phyloP scores from a whole-genome alignment of 2,888 invertebrate genomes.

The Loripinus fragilis region DNA sequence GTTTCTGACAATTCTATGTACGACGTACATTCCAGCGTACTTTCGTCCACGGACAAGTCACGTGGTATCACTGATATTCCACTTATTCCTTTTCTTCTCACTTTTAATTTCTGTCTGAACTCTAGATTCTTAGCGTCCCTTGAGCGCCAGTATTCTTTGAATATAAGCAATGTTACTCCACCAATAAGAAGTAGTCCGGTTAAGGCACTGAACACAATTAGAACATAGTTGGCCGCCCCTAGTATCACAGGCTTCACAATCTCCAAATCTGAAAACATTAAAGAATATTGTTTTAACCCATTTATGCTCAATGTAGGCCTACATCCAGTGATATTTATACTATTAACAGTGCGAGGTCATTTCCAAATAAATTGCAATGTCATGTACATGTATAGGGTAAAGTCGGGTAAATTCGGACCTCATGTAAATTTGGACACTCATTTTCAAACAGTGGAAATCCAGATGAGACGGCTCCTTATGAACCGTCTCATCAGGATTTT shows the following conservation, averaged over 20 bases:
- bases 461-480: no score
- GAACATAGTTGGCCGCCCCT: slow-evolving; percentile 54
- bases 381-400: no score
- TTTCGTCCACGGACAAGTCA: slow-evolving; percentile 27
- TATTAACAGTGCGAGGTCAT: no score
- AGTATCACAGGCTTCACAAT: slow-evolving; percentile 48
- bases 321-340: no score
- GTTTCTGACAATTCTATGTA: slow-evolving; percentile 61
- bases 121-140: slow-evolving; percentile 35
- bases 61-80: slow-evolving; percentile 37
- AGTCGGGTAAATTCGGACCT: no score
- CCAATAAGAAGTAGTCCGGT: slow-evolving; percentile 46
- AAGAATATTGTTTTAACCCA: no score
- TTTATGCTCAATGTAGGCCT: no score
- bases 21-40: slow-evolving; percentile 55
- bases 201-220: slow-evolving; percentile 50
- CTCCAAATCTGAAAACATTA: slow-evolving; percentile 49
- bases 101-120: slow-evolving; percentile 54
- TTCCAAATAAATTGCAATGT: no score
- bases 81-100: slow-evolving; percentile 61
- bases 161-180: slow-evolving; percentile 46
- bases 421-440: no score
- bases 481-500: no score
- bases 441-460: no score
- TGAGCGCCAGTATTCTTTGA: slow-evolving; percentile 49